Evolutionary conservation across 64 coral and sea anemone species (phyloP), one percentile per base, ranked within the genome.

Genomic region (Acropora yongei): DNA sequence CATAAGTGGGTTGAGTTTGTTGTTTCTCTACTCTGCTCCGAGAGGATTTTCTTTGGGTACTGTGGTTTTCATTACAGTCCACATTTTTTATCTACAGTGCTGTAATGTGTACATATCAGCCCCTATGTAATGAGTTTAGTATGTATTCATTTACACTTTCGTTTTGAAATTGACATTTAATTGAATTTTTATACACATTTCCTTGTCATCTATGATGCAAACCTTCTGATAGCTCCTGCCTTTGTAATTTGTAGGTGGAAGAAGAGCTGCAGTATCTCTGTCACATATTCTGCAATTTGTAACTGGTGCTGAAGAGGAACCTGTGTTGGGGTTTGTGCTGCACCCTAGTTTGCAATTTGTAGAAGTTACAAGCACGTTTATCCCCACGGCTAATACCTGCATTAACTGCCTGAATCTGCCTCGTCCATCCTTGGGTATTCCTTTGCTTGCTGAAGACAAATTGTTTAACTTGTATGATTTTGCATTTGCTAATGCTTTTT

Each of bases 311-410:
- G 84, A 87, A 4, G 69, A 75, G 49, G 84, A 87, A 17, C 84
- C 68, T 53, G 47, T 51, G 11, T 50, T 87, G 72, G 69, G 84
- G 12, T 87, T 87, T 53, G 69, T 49, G 44, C 12, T 71, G 18
- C 44, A 68, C 61, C 69, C 69, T n/a, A 19, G 12, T 6, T 49
- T 87, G 13, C 12, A 74, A 57, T 87, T 87, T 87, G 14, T 55
- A 0, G 84, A 87, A 19, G 45, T 49, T 74, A 78, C 63, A 63
- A 72, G 39, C 43, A 50, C 78, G 4, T 91, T 91, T 40, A 30
- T 91, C 57, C 78, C 89, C 44, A 91, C 78, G 72, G 65, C 77
- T 4, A 91, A 78, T 73, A 91, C 89, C 12, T 91, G 89, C 78
- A 79, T 78, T 20, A 91, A 91, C 78, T 82, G 63, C 48, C 18